These are phyloP conservation scores for Diogma glabrata DNA, from an alignment of 2,888 invertebrate species.

Conservation along the genomic window DNA sequence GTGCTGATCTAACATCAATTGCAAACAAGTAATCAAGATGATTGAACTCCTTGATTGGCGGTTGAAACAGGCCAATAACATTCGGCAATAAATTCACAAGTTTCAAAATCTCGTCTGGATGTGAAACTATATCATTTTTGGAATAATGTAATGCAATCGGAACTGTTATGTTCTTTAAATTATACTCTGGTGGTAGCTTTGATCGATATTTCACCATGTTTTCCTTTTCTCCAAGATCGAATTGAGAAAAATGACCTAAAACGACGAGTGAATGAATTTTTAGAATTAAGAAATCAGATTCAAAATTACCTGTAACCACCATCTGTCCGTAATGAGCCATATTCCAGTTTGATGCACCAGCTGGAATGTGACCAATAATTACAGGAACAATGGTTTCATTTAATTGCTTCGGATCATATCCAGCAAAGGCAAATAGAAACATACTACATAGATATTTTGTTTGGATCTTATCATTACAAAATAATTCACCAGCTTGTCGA, in stretches of 20 bases:
- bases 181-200: slow-evolving; percentile 41
- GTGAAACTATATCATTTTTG: slow-evolving; percentile 45
- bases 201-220: slow-evolving; percentile 41
- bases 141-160: slow-evolving; percentile 50
- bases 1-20: too few relatives aligned
- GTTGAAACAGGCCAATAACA: slow-evolving; percentile 27
- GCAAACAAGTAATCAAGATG: slow-evolving; percentile 53
- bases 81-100: slow-evolving; percentile 17
- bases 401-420: slow-evolving; percentile 41
- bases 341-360: slow-evolving; percentile 51
- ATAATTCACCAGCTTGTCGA: slow-evolving; percentile 35
- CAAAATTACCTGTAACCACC: slow-evolving; percentile 29
- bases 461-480: slow-evolving; percentile 40
- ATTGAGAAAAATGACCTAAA: slow-evolving; percentile 36
- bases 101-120: slow-evolving; percentile 36
- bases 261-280: too few relatives aligned
- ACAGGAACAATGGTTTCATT: slow-evolving; percentile 42
- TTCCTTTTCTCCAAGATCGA: slow-evolving; percentile 37
- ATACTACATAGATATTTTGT: slow-evolving; percentile 46
- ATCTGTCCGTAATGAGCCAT: slow-evolving; percentile 47
- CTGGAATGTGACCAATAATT: slow-evolving; percentile 46
- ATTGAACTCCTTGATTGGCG: slow-evolving; percentile 38
- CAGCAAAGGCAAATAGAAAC: slow-evolving; percentile 46
- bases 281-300: too few relatives aligned
- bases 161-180: slow-evolving; percentile 39